Evolutionary conservation across 2,113 vertebrate genomes (phyloP).

Genomic region (Catharus bicknelli): DNA sequence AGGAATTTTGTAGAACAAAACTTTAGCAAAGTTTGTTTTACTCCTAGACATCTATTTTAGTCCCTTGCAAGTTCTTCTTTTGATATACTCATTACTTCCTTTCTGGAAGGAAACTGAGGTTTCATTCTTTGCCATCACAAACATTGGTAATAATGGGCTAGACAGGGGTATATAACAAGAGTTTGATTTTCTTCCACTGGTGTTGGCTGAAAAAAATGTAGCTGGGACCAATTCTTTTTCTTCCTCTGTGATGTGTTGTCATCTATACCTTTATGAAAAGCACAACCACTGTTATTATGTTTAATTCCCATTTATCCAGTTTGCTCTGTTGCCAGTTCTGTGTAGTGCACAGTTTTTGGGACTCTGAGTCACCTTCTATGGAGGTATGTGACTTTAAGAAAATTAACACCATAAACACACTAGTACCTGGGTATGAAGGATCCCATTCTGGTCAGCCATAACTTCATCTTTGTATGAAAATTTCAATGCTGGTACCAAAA

Average conservation of each 20-base stretch:
- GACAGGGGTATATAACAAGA: neutral
- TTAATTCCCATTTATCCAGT: neutral
- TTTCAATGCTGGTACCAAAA: neutral
- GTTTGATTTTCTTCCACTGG: neutral
- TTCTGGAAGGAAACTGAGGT: neutral
- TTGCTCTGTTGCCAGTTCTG: neutral
- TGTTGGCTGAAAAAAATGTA: neutral
- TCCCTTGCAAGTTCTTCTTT: neutral
- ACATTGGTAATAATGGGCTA: neutral
- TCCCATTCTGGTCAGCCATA: neutral
- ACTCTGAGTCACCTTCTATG: neutral
- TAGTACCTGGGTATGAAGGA: neutral
- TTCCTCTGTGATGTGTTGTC: neutral
- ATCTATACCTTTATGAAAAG: neutral
- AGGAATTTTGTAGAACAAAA: neutral
- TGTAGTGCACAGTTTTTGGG: neutral
- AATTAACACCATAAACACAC: neutral
- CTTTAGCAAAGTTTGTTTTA: neutral
- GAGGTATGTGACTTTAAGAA: neutral
- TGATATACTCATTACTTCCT: neutral
- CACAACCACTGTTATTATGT: neutral
- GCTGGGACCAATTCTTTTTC: neutral
- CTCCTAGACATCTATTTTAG: neutral
- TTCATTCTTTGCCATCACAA: neutral
- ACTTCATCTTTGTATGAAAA: neutral